Evolutionary conservation across 2,113 vertebrate species (phyloP).

Genomic region (Corythoichthys haematopterus): DNA sequence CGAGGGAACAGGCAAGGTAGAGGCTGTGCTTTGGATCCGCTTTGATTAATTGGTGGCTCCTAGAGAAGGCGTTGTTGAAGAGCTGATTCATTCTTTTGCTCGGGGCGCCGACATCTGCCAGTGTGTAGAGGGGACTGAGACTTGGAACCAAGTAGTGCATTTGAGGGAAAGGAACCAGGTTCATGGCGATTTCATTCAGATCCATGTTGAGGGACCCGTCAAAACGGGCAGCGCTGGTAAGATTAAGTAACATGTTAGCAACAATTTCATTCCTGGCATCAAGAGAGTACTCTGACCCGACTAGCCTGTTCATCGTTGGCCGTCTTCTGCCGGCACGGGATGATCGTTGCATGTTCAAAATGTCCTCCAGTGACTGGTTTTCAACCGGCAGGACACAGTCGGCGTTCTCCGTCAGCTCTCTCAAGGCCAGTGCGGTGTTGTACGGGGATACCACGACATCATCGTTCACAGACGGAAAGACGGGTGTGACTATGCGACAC

Average conservation of each 20-base stretch:
- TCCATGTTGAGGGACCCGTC: constrained; percentile 97
- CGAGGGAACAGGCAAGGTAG: constrained; percentile 91
- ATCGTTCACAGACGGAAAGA: constrained; percentile 90
- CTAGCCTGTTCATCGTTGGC: constrained; percentile 69
- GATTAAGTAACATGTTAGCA: constrained; percentile 87
- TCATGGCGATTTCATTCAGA: constrained; percentile 95
- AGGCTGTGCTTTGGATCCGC: constrained; percentile 85
- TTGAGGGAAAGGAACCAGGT: constrained; percentile 92
- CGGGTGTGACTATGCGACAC: constrained; percentile 84
- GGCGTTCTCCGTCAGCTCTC: constrained; percentile 88
- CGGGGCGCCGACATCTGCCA: constrained; percentile 83
- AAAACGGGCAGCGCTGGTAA: constrained; percentile 94
- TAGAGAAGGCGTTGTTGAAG: constrained; percentile 96
- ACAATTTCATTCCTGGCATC: constrained; percentile 96
- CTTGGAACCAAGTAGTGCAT: constrained; percentile 94
- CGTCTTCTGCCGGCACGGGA: constrained; percentile 76
- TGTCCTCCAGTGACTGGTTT: constrained; percentile 93
- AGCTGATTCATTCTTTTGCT: constrained; percentile 91
- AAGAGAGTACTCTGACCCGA: constrained; percentile 81
- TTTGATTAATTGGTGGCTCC: constrained; percentile 87
- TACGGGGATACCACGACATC: constrained; percentile 97
- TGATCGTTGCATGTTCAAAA: constrained; percentile 80
- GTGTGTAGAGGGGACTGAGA: constrained; percentile 86
- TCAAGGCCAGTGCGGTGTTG: constrained; percentile 93
- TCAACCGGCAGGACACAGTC: constrained; percentile 93